Evolutionary conservation across 1,140 invertebrate genomes (phyloP), one percentile per base, ranked within the genome.

Genomic region (Macrostomum lignano): DNA sequence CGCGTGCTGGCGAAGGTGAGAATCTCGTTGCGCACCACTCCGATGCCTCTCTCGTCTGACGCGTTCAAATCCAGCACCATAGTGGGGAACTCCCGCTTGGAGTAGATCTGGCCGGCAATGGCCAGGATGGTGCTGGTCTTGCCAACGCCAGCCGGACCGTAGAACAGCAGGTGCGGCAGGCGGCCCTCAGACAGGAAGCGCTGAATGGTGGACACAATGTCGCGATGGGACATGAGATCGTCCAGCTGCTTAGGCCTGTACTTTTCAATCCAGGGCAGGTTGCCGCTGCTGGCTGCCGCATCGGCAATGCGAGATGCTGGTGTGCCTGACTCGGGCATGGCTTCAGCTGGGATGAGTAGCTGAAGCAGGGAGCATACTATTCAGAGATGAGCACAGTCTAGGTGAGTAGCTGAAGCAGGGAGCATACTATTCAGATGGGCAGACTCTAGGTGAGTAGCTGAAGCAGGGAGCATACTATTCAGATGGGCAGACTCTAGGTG

Each of bases 81-180:
- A 13, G 74, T 76, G 53, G 66, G 70, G 44, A 82, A 74, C 49
- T 86, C 73, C 40, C 66, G 64, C 28, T 73, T 72, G 14, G 71
- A 67, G 49, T 93, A 98, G 21, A 98, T 65, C 59, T 86, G 72
- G 46, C 67, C 72, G 1, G 88, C 86, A 61, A 79, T 82, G 22
- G 91, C 88, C 36, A 96, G 59, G 43, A 98, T 94, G 13, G 88
- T 94, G 44, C 76, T 88, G 0, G 88, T 96, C 64, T 96, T 94
- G 14, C 86, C 86, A 29, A 86, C 94, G 31, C 88, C 91, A 7
- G 91, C 86, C 24, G 88, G 91, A 2, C 91, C 91, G 66, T 98
- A 96, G 41, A 98, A 79, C 11, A 98, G 58, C 19, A 98, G 61
- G 66, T 98, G 88, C 2, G 91, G 91, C 23, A 98, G 20, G 33